Evolutionary conservation across 1,140 invertebrate genomes (phyloP), one percentile per base, ranked within the genome.

Genomic region (Frieseomelitta varia): DNA sequence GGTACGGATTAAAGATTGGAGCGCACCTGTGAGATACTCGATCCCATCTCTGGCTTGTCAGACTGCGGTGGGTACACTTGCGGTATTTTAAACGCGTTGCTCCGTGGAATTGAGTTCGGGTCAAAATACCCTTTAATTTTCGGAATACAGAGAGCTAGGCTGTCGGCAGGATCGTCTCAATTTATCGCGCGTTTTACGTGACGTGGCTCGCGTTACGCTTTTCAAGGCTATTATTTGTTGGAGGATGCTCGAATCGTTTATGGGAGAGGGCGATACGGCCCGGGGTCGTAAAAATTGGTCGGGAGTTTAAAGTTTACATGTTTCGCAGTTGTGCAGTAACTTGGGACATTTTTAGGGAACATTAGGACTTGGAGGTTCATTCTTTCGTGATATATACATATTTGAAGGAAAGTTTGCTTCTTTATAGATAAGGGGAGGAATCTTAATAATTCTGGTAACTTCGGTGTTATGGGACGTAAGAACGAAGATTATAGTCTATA

Each of bases 41-140:
- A 47, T 47, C 39, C 39, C 39, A 47, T 47, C 39, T 47, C 39
- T 47, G 8, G 39, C 39, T 47, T 47, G 63, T 65, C 72, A 81
- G 27, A 47, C 21, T n/a, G 27, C 14, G 3, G 39, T 47, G 27
- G 51, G 30, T 19, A 81, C 79, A 65, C 47, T 63, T 47, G 53
- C 53, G 53, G 19, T 61, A 47, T 77, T 77, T 77, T 77, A 77
- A 77, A 63, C 34, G 24, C 0, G 56, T n/a, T 19, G 58, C 61
- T 61, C 24, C 56, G 21, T n/a, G n/a, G 11, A 51, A 77, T 77
- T 27, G 34, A 30, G 34, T 76, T 47, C 53, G 2, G 1, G n/a
- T 73, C 39, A 34, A 30, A 73, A 73, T 73, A 30, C 53, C 19
- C 53, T 74, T 74, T 69, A 39, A 47, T 69, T n/a, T 24, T 47